phyloP scores from a whole-genome alignment of 30 jellyfish, hydroid and myxozoan genomes.

The Aurelia aurita complex sp. Pacific region DNA sequence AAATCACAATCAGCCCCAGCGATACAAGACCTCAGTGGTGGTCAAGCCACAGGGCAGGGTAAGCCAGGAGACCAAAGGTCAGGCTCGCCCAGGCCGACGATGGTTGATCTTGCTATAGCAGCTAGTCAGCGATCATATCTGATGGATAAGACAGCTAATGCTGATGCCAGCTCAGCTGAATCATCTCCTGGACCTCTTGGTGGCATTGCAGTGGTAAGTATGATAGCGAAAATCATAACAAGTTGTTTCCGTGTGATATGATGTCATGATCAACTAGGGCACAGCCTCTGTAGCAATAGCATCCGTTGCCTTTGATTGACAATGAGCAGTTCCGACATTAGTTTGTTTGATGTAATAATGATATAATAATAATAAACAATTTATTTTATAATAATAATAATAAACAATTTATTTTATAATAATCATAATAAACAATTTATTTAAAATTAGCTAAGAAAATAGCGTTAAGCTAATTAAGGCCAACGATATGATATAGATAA shows the following conservation, averaged over 20 bases:
- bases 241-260: not conserved
- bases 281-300: too few relatives aligned
- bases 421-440: too few relatives aligned
- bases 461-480: too few relatives aligned
- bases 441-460: too few relatives aligned
- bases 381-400: too few relatives aligned
- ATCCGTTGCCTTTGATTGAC: not conserved
- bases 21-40: not conserved
- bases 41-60: not conserved
- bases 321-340: too few relatives aligned
- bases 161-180: slow-evolving; percentile 2
- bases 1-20: slow-evolving; percentile 4
- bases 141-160: slow-evolving; percentile 8
- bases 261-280: not conserved
- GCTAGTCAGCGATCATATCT: slow-evolving; percentile 65
- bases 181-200: not conserved
- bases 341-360: too few relatives aligned
- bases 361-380: too few relatives aligned
- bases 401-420: too few relatives aligned
- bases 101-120: slow-evolving; percentile 75
- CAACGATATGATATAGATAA: too few relatives aligned
- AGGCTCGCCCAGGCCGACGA: slow-evolving; percentile 50
- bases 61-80: not conserved
- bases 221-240: not conserved
- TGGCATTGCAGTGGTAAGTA: not conserved